Evolutionary conservation across 37 sponge, comb jelly and placozoan species (phyloP), one percentile per base, ranked within the genome.

Genomic region (Hexactinellida sp.): DNA sequence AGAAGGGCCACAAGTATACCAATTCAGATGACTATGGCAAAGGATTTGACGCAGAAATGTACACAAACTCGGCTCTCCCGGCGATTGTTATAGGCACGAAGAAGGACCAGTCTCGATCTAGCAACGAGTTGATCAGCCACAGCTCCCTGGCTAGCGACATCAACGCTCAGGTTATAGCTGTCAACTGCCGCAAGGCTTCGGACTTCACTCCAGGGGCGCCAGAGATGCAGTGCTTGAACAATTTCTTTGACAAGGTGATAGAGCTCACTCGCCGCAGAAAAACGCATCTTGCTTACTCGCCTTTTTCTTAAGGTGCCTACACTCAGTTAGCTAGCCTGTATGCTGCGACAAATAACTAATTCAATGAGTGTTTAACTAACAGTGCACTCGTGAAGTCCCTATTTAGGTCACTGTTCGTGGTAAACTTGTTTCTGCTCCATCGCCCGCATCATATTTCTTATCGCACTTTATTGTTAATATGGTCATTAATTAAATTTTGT

Each of bases 231-330:
- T 83, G 93, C 37, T 41, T 93, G 21, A 91, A 93, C 54, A 89
- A 87, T 37, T 95, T 93, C 89, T 93, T 95, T 87, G 96, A 95
- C 83, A 95, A 95, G 87, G 96, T 95, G 47, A 41, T 41, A 41
- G 47, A 41, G 47, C 13, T 41, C 47, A 13, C 47, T 41, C 47
- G 13, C 47, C 13, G 10, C 47, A 41, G 47, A 41, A 41, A 41
- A 41, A 41, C 47, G 13, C 47, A 13, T 41, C 47, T 41, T 41
- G 5, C 47, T 41, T 41, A 41, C 47, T 41, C 47, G 47, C 47
- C 5, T 41, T 41, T 41, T 16, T 41, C 47, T 16, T 41, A 41
- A 41, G 47, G 47, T 41, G 47, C 47, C 47, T 41, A 16, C n/a
- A n/a, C n/a, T n/a, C n/a, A n/a, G n/a, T n/a, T n/a, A n/a, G n/a